Percentiles rank a stretch among this genome's conserved stretches.
Conservation (phyloP, 2,113 vertebrate species). For the Perca fluviatilis region DNA sequence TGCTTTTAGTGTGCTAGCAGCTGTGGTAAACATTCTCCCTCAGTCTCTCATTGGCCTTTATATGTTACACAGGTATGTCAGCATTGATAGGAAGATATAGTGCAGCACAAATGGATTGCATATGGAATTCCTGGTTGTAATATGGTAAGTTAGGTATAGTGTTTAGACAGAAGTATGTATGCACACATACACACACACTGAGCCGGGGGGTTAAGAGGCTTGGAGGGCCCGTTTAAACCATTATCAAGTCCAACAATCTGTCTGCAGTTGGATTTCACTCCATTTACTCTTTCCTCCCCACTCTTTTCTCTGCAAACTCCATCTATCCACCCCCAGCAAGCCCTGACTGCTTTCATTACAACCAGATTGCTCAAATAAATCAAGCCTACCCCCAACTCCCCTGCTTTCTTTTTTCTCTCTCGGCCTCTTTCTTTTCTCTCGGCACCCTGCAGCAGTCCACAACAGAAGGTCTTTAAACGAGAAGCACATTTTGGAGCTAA, state of each 20-base stretch:
- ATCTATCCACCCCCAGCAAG: conserved; percentile 62
- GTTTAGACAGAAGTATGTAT: conserved; percentile 1
- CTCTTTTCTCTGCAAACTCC: conserved; percentile 37
- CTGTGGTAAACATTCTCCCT: conserved; percentile 26
- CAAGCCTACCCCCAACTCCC: conserved; percentile 6
- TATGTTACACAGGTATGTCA: conserved; percentile 45
- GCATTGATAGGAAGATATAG: conserved; percentile 29
- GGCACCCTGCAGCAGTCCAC: conserved; percentile 21
- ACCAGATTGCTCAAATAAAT: conserved; percentile 80
- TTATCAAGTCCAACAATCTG: conserved; percentile 80
- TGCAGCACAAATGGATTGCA: conserved; percentile 42
- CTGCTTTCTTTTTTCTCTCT: background rate
- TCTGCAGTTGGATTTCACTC: conserved; percentile 71
- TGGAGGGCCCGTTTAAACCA: conserved; percentile 60
- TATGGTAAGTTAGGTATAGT: background rate
- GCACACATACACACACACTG: conserved; percentile 20
- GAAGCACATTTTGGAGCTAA: conserved; percentile 69
- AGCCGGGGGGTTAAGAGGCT: conserved; percentile 13
- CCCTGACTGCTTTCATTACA: conserved; percentile 68
- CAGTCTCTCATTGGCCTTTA: conserved; percentile 6
- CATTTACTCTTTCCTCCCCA: conserved; percentile 44
- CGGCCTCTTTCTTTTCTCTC: conserved; percentile 32
- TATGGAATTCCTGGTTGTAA: conserved; percentile 28
- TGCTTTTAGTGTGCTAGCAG: conserved; percentile 21
- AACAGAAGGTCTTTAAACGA: conserved; percentile 46